Percentiles rank a stretch among this genome's conserved stretches.
phyloP scores from a whole-genome alignment of 2,888 invertebrate species.

The Mamestra brassicae region DNA sequence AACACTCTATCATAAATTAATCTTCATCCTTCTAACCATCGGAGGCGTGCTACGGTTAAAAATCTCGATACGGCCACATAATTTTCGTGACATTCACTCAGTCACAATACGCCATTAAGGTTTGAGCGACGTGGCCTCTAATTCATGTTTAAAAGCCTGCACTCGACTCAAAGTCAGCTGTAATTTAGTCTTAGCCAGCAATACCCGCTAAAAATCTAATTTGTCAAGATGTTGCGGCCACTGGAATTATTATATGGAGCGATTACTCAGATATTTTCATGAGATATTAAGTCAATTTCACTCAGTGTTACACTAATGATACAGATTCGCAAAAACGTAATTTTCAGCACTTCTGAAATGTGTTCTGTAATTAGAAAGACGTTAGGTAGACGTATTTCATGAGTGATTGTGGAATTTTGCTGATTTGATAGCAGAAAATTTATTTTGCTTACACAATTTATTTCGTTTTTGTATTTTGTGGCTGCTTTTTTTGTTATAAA shows the following conservation, averaged over 20 bases:
- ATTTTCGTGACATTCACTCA: slow-evolving; percentile 87
- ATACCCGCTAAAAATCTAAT: slow-evolving; percentile 89
- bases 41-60: slow-evolving; percentile 64
- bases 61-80: slow-evolving; percentile 80
- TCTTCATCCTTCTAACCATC: slow-evolving; percentile 52
- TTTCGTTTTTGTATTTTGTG: slow-evolving; percentile 31
- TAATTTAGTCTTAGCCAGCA: slow-evolving; percentile 89
- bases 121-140: slow-evolving; percentile 87
- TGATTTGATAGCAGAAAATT: slow-evolving; percentile 46
- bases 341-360: slow-evolving; percentile 62
- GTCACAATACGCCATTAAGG: slow-evolving; percentile 89
- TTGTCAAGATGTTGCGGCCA: slow-evolving; percentile 86
- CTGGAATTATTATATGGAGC: slow-evolving; percentile 62
- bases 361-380: slow-evolving; percentile 60
- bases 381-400: slow-evolving; percentile 60
- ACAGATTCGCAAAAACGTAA: slow-evolving; percentile 60
- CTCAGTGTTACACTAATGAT: slow-evolving; percentile 64
- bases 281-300: slow-evolving; percentile 62
- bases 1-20: slow-evolving; percentile 51
- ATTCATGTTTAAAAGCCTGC: slow-evolving; percentile 91
- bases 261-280: slow-evolving; percentile 64
- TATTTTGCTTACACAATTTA: slow-evolving; percentile 37
- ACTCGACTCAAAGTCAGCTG: slow-evolving; percentile 89
- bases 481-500: neutral
- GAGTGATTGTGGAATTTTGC: slow-evolving; percentile 50